Base-by-base conservation (phyloP, 2,888 invertebrate genomes). In the Saturnia pavonia region DNA sequence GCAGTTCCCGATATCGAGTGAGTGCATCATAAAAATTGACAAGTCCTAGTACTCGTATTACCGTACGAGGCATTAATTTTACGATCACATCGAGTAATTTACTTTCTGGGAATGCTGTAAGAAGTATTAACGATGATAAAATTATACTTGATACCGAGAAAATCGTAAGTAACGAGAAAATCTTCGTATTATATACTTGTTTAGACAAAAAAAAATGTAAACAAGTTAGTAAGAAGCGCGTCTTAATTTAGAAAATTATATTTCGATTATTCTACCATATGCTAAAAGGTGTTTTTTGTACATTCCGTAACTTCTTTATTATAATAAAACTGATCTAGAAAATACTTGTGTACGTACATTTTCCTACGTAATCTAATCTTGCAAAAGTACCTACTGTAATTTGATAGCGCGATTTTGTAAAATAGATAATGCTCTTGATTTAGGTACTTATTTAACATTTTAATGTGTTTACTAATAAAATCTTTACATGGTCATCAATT, bases 401-500 rank as follows among this genome's bases (percentile, higher is more conserved):
- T 27, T 27, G 57, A 60, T 60, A 60, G 57, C 57, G 57, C 57
- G 27, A 60, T 60, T 60, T 54, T 60, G 25, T 27, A 27, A 25
- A 60, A 27, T 27, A 27, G 57, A 60, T 60, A 60, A 60, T 27
- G 57, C 25, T 25, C 25, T 57, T 25, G 8, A 78, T 89, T 89
- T 88, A 90, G 91, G 91, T n/a, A n/a, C n/a, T n/a, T 91, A 91
- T 86, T 85, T 75, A 77, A 84, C 84, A 84, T 91, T 90, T 91
- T 92, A 90, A 90, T 88, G 85, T 81, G 78, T 81, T 85, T 74
- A 81, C 88, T 90, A 90, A 90, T 91, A 92, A 54, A 54, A 93
- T 90, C 84, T 90, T 89, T 89, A 91, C 90, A 88, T 86, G 88
- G 88, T 87, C 90, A 89, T 92, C 88, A 92, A 91, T 92, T 91